Evolutionary conservation across 2,797 vertebrate species (phyloP).

Genomic region (Thunnus albacares): DNA sequence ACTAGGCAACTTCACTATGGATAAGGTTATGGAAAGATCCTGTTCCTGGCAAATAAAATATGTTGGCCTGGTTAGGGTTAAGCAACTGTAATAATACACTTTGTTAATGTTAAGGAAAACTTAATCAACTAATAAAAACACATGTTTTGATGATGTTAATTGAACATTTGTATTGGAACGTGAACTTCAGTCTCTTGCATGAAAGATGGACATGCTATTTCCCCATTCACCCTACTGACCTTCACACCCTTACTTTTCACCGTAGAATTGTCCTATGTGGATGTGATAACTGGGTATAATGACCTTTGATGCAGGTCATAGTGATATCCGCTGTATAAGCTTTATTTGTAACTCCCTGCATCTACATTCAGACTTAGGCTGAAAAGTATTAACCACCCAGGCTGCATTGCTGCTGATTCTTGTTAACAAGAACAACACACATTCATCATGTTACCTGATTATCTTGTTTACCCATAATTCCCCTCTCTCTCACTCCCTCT

Average conservation of each 20-base stretch:
- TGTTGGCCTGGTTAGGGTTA: not conserved
- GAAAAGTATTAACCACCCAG: constrained; percentile 19
- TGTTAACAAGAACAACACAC: constrained; percentile 24
- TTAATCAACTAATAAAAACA: not conserved
- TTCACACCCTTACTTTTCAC: not conserved
- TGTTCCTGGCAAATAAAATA: not conserved
- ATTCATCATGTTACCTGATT: constrained; percentile 47
- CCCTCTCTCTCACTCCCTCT: not conserved
- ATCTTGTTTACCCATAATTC: constrained; percentile 35
- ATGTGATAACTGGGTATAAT: not conserved
- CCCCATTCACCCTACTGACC: not conserved
- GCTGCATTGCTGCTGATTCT: constrained; percentile 9
- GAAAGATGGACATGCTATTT: too few species aligned
- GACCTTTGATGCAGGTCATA: not conserved
- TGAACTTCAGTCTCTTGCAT: not conserved
- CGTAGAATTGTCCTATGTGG: not conserved
- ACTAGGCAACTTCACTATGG: not conserved
- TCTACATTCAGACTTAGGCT: constrained; percentile 14
- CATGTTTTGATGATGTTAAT: not conserved
- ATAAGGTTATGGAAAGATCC: too few species aligned
- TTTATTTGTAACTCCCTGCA: not conserved
- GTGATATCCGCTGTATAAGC: too few species aligned
- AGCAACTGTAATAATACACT: not conserved
- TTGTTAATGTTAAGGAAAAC: not conserved
- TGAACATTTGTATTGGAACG: not conserved